phyloP scores from a whole-genome alignment of 1,140 invertebrate genomes.

The Epicauta chinensis region DNA sequence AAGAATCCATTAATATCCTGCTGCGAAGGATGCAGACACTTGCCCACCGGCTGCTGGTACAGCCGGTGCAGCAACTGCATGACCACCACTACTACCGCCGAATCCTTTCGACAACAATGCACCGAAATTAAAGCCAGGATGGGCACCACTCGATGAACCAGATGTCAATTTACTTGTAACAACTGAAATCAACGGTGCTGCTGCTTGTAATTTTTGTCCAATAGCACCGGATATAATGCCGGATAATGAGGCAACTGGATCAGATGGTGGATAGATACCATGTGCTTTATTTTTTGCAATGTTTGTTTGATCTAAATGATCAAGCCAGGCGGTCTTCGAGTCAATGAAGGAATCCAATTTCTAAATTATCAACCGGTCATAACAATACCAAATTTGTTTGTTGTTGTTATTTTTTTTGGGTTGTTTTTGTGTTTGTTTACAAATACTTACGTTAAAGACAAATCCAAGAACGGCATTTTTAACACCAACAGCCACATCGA shows the following conservation, averaged over 20 bases:
- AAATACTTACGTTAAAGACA: slow-evolving; percentile 67
- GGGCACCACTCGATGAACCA: slow-evolving; percentile 48
- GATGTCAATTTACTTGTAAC: slow-evolving; percentile 50
- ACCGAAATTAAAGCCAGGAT: slow-evolving; percentile 45
- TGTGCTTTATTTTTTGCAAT: slow-evolving; percentile 65
- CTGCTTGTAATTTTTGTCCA: slow-evolving; percentile 45
- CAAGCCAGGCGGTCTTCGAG: slow-evolving; percentile 62
- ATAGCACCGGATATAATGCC: slow-evolving; percentile 46
- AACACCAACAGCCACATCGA: slow-evolving; percentile 62
- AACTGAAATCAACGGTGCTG: slow-evolving; percentile 54
- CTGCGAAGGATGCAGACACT: slow-evolving; percentile 2
- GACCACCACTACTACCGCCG: slow-evolving; percentile 26
- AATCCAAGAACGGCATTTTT: slow-evolving; percentile 71
- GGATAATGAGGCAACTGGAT: slow-evolving; percentile 42
- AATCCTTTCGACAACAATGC: slow-evolving; percentile 24
- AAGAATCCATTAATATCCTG: slow-evolving; percentile 16
- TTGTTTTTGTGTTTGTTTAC: not conserved
- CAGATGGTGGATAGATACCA: slow-evolving; percentile 57
- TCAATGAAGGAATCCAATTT: slow-evolving; percentile 72
- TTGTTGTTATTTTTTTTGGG: not conserved
- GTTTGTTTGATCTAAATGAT: slow-evolving; percentile 60
- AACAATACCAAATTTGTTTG: not conserved
- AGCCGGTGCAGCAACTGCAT: slow-evolving; percentile 22
- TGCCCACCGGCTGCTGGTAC: slow-evolving; percentile 12
- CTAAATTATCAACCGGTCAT: slow-evolving; percentile 42